A percentile compares a stretch with the other conserved stretches of the same genome.
phyloP scores from a whole-genome alignment of 2,797 vertebrate species.

The Odontamblyopus lacepedii region DNA sequence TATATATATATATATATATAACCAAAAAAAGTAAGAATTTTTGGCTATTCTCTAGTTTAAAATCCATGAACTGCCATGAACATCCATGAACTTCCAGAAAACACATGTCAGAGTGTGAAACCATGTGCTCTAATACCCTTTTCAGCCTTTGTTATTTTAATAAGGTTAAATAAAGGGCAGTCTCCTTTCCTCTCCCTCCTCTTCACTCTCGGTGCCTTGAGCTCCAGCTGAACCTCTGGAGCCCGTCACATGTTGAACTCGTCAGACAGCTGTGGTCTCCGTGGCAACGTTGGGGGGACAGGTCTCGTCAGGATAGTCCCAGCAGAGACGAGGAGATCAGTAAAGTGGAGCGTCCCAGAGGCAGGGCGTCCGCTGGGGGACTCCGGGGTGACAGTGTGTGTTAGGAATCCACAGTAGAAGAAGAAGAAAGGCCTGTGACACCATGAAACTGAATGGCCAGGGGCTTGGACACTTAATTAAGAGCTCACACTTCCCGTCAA shows the following conservation, averaged over 20 bases:
- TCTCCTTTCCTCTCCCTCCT: slow-evolving; percentile 40
- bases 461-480: slow-evolving; percentile 68
- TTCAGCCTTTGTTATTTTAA: neutral
- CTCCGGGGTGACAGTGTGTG: slow-evolving; percentile 52
- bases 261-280: slow-evolving; percentile 38
- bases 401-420: slow-evolving; percentile 52
- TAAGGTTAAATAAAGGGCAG: slow-evolving; percentile 24
- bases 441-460: slow-evolving; percentile 42
- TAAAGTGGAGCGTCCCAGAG: slow-evolving; percentile 50
- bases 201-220: slow-evolving; percentile 46
- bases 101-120: neutral
- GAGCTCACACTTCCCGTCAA: slow-evolving; percentile 62
- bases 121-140: neutral
- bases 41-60: too few relatives aligned
- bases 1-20: too few relatives aligned
- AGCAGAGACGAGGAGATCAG: slow-evolving; percentile 32
- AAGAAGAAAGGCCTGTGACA: slow-evolving; percentile 58
- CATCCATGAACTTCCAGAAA: neutral
- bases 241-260: slow-evolving; percentile 60
- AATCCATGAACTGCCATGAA: too few relatives aligned
- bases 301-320: slow-evolving; percentile 43
- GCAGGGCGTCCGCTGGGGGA: slow-evolving; percentile 40
- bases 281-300: slow-evolving; percentile 28
- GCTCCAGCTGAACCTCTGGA: slow-evolving; percentile 51
- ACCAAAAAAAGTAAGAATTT: too few relatives aligned